Evolutionary conservation across 2,113 vertebrate species (phyloP).

Genomic region (Scortum barcoo): DNA sequence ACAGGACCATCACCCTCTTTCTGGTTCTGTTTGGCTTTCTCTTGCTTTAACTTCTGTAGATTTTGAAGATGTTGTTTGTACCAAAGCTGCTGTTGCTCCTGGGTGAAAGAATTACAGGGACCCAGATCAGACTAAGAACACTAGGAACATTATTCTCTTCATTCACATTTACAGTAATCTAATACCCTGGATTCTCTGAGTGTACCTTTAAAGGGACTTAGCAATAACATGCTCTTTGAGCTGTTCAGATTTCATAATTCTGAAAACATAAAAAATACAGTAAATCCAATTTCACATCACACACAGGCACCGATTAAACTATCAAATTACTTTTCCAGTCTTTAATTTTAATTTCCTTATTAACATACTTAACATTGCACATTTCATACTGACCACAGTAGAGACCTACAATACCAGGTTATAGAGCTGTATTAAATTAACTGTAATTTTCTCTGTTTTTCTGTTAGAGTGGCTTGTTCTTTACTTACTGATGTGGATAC

Average conservation of each 20-base stretch:
- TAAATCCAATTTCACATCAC: background rate
- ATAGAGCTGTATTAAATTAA: background rate
- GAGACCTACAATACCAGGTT: background rate
- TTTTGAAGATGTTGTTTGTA: slow-evolving; percentile 96
- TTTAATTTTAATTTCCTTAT: background rate
- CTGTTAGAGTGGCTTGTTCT: background rate
- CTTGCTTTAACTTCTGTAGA: slow-evolving; percentile 86
- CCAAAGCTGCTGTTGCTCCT: slow-evolving; percentile 97
- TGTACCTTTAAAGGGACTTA: background rate
- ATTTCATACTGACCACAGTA: background rate
- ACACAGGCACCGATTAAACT: background rate
- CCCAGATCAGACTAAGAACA: background rate
- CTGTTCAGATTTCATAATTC: background rate
- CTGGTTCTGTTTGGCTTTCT: slow-evolving; percentile 84
- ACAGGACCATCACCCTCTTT: slow-evolving; percentile 42
- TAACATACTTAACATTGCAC: background rate
- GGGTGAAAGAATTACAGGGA: slow-evolving; percentile 28
- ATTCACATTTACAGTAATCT: background rate
- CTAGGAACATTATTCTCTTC: background rate
- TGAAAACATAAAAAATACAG: background rate
- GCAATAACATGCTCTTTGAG: background rate
- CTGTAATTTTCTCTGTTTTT: background rate
- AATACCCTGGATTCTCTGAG: background rate
- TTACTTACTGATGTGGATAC: background rate
- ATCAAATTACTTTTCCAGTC: background rate